Base-by-base conservation (phyloP, 2,113 vertebrate species). In the Cottus gobio region DNA sequence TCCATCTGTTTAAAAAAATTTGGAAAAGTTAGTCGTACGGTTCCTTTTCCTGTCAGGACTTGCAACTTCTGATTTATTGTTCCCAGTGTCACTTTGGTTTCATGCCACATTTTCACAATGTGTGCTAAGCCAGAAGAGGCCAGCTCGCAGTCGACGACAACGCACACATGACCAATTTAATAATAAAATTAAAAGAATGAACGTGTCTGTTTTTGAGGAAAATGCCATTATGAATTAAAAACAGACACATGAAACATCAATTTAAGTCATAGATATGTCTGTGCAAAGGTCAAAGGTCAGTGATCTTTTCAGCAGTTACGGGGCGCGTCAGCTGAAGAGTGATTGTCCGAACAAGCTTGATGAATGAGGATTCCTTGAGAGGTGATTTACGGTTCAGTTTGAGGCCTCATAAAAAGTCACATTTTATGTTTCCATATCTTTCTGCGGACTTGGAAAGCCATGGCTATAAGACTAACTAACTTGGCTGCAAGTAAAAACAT, bases 211-310 rank as follows among this genome's bases (percentile, higher is more conserved):
- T 28, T 2, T 36, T 63, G 34, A 37, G 5, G 2, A 9, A 64
- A 64, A 16, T 26, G 37, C 24, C 15, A 10, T 30, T 18, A 66
- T 10, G 15, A 62, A 66, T 37, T 24, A 39, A 7, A 62, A 37
- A 24, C 34, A 24, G 34, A 37, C 24, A 10, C 30, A 16, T 42
- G 24, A 63, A 63, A 11, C n/a, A 61, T 26, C 3, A 3, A 66
- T 4, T 58, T 28, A 56, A 18, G 8, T 34, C 64, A 9, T 28
- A n/a, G 8, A 11, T 36, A 7, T 44, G 37, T n/a, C 15, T 46
- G 36, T 34, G 10, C 42, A 48, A 16, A 61, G 71, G 39, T 66
- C 74, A 57, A 42, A 60, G 66, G 22, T 64, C 36, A 72, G 66
- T n/a, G 7, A 54, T 13, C 24, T 16, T 76, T 31, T 52, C 3